Percentiles rank a stretch among this genome's conserved stretches.
Evolutionary conservation across 2,113 vertebrate species (phyloP).

Genomic region (Thomomys bottae): DNA sequence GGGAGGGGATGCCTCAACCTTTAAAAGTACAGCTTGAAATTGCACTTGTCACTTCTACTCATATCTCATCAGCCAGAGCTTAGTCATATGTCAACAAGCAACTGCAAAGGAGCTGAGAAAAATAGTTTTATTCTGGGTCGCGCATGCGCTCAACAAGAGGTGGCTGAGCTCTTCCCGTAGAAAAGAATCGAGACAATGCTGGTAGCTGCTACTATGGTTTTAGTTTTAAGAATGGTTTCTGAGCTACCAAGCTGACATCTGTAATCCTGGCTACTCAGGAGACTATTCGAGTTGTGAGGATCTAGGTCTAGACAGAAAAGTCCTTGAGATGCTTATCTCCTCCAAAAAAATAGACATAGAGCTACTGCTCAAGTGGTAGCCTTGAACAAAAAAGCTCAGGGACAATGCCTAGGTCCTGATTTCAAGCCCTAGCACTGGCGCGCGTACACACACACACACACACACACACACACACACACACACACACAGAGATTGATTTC

Average conservation of each 20-base stretch:
- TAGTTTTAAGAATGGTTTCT: background rate
- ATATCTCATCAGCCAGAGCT: slow-evolving; percentile 41
- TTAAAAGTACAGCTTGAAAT: slow-evolving; percentile 59
- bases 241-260: too few relatives aligned
- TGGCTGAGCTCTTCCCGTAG: background rate
- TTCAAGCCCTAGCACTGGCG: too few relatives aligned
- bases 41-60: slow-evolving; percentile 45
- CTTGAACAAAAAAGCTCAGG: too few relatives aligned
- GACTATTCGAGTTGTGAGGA: too few relatives aligned
- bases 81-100: slow-evolving; percentile 30
- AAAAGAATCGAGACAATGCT: background rate
- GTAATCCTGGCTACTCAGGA: too few relatives aligned
- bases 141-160: background rate
- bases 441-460: too few relatives aligned
- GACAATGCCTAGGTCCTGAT: too few relatives aligned
- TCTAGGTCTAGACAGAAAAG: too few relatives aligned
- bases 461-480: too few relatives aligned
- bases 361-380: too few relatives aligned
- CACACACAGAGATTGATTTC: background rate
- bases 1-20: slow-evolving; percentile 20
- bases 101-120: background rate
- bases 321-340: too few relatives aligned
- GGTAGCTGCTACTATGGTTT: background rate
- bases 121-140: background rate
- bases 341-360: too few relatives aligned